Percentiles rank a stretch among this genome's conserved stretches.
phyloP scores from a whole-genome alignment of 2,888 invertebrate genomes.

The Ariolimax columbianus region DNA sequence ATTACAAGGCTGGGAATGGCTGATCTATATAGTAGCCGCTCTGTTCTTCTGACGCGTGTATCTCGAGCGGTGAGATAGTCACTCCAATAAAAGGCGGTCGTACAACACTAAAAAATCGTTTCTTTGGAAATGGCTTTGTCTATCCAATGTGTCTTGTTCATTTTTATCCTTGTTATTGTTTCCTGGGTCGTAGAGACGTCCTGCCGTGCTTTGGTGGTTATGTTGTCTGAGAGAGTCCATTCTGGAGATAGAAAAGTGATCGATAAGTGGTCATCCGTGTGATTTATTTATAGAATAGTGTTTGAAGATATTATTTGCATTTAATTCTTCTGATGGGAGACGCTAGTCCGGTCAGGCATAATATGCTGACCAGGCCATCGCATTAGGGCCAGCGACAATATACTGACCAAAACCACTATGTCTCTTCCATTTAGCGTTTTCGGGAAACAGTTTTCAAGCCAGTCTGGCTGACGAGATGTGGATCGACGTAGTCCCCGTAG shows the following conservation, averaged over 20 bases:
- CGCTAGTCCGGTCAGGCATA: too few relatives aligned
- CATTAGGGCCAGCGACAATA: too few relatives aligned
- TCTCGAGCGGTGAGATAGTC: conserved; percentile 21
- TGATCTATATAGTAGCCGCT: conserved; percentile 25
- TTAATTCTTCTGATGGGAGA: too few relatives aligned
- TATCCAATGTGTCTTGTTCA: conserved; percentile 48
- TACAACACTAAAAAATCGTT: conserved; percentile 59
- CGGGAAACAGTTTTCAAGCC: too few relatives aligned
- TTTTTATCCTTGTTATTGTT: conserved; percentile 47
- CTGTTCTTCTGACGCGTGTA: neutral
- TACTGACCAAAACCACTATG: too few relatives aligned
- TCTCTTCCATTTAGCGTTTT: too few relatives aligned
- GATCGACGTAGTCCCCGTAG: too few relatives aligned
- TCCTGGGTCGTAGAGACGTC: conserved; percentile 46
- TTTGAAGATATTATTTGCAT: too few relatives aligned
- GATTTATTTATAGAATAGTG: too few relatives aligned
- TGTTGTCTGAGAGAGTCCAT: conserved; percentile 40
- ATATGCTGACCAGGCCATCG: too few relatives aligned
- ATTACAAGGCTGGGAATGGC: neutral
- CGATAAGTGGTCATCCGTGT: too few relatives aligned
- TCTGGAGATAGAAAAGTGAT: conserved; percentile 24
- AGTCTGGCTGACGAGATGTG: too few relatives aligned
- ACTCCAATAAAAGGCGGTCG: conserved; percentile 55
- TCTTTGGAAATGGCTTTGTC: conserved; percentile 52
- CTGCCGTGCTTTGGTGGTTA: conserved; percentile 32